Evolutionary conservation across 2,113 vertebrate species (phyloP), one percentile per base, ranked within the genome.

Genomic region (Macroglossus sobrinus): DNA sequence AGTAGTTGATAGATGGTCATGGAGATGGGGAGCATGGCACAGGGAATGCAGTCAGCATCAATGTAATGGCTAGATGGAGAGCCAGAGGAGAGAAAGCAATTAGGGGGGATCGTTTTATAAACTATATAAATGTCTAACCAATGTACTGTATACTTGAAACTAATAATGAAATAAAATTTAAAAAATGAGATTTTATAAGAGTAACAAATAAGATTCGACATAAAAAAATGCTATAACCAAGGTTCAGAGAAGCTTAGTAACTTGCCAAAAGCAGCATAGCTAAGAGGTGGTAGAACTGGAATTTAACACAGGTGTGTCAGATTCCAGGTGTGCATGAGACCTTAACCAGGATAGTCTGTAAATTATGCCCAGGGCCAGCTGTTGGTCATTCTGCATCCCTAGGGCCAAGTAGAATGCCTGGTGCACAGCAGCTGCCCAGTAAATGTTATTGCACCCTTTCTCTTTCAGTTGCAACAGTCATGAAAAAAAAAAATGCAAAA

Each of bases 381-480:
- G 5, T 7, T 40, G 63, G 79, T 33, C 22, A 0, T n/a, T 28
- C 66, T 33, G 8, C 8, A 6, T 7, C 14, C 61, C 53, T 68
- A 38, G 45, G 30, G 53, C 45, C 3, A 12, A 18, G 57, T 0
- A 0, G 5, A 11, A 33, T 18, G 21, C 19, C 84, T 38, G 85
- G 84, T 3, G 1, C 0, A 2, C 0, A 4, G 45, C 3, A 1
- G 33, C 22, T 8, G 45, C 57, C 74, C 13, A 0, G 33, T 0
- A 14, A 10, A 14, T 6, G 15, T 21, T 0, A n/a, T 0, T 21
- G 24, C 24, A 7, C 10, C 93, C 93, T 71, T 94, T 94, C 95
- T 93, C 91, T 95, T 97, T 89, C 57, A 38, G 72, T 45, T 64
- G 57, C 89, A 91, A 97, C 71, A 93, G 96, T 97, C 84, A 79